These are phyloP conservation scores for Perizoma flavofasciatum DNA, from an alignment of 2,888 invertebrate genomes.

Conservation along the genomic window DNA sequence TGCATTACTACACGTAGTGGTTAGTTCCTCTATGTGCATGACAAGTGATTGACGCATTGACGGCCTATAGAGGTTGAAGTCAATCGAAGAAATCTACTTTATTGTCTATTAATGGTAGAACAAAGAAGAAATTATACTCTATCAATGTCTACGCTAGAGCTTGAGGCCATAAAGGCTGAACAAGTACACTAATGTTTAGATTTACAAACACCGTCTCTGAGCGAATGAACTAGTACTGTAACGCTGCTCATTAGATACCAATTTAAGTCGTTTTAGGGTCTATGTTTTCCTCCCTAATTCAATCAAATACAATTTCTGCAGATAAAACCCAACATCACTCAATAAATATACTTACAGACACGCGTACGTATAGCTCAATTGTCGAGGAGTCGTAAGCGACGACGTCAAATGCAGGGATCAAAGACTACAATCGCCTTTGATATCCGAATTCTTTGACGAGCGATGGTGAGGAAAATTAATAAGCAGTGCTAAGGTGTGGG, in stretches of 20 bases:
- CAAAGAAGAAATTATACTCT: too few relatives aligned
- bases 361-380: constrained; percentile 27
- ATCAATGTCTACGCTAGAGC: too few relatives aligned
- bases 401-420: constrained; percentile 49
- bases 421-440: constrained; percentile 46
- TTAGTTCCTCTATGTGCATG: background rate
- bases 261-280: constrained; percentile 3
- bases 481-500: constrained; percentile 28
- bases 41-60: constrained; percentile 5
- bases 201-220: too few relatives aligned
- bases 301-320: constrained; percentile 7
- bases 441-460: constrained; percentile 42
- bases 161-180: too few relatives aligned
- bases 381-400: constrained; percentile 44
- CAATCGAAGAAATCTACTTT: too few relatives aligned
- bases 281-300: constrained; percentile 4
- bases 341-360: constrained; percentile 23
- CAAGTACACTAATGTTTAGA: too few relatives aligned
- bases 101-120: too few relatives aligned
- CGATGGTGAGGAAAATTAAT: constrained; percentile 46
- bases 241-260: constrained; percentile 6
- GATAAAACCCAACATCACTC: too few relatives aligned
- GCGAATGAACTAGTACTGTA: too few relatives aligned
- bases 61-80: too few relatives aligned
- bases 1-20: too few relatives aligned